Percentiles rank a stretch among this genome's conserved stretches.
phyloP scores from a whole-genome alignment of 2,113 vertebrate genomes.

The Carollia perspicillata region DNA sequence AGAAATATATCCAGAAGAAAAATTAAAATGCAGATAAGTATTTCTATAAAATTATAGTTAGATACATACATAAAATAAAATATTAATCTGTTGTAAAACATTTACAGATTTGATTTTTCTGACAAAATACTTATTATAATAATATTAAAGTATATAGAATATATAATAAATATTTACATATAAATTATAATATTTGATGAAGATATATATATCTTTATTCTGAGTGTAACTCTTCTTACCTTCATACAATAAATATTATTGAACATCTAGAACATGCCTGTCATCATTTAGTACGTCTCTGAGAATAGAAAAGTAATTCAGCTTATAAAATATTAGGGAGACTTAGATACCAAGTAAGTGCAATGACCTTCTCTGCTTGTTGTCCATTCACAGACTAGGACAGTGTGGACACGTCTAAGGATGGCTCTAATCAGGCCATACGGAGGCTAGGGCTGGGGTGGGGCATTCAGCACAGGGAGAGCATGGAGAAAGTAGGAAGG shows the following conservation, averaged over 20 bases:
- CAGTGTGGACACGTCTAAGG: neutral
- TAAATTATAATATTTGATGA: no score
- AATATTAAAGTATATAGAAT: neutral
- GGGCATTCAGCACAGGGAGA: no score
- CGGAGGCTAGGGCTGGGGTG: neutral
- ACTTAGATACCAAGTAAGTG: neutral
- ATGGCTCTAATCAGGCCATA: neutral
- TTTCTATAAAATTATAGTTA: neutral
- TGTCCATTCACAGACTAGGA: neutral
- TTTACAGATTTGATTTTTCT: neutral
- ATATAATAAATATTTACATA: no score
- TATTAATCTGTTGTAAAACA: neutral
- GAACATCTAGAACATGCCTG: neutral
- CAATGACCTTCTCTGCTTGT: neutral
- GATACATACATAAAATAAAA: neutral
- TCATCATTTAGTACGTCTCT: neutral
- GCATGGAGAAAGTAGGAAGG: neutral
- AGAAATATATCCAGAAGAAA: neutral
- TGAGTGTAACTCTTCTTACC: neutral
- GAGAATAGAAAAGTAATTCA: neutral
- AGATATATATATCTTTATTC: neutral
- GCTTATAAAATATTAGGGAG: neutral
- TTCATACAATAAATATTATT: neutral
- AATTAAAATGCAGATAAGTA: neutral
- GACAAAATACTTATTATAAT: neutral